phyloP scores from a whole-genome alignment of 2,797 vertebrate species.

The Myiotriccus ornatus region DNA sequence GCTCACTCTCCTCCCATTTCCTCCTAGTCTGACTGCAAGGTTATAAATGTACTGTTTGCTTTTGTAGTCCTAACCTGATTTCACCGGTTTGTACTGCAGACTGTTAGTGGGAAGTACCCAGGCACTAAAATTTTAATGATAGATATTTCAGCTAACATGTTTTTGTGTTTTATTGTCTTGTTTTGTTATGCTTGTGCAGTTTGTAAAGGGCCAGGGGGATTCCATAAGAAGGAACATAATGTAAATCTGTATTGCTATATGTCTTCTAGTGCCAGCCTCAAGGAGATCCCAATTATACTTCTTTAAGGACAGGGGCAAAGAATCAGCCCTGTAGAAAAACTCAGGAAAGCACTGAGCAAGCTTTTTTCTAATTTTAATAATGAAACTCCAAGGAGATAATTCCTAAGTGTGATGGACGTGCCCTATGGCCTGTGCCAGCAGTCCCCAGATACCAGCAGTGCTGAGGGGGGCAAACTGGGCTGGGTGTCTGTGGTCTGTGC shows the following conservation, averaged over 20 bases:
- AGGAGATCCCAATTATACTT: background rate
- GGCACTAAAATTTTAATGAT: background rate
- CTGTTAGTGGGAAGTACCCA: background rate
- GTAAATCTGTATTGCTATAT: background rate
- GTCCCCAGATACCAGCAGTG: rapidly evolving
- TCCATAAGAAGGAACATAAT: background rate
- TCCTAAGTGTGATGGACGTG: rapidly evolving
- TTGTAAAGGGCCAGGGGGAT: background rate
- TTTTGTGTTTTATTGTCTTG: background rate
- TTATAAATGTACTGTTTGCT: background rate
- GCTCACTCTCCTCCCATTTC: background rate
- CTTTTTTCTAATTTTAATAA: background rate
- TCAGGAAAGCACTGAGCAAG: background rate
- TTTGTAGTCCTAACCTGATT: background rate
- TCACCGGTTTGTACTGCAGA: background rate
- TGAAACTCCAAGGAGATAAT: background rate
- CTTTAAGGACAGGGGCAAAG: background rate
- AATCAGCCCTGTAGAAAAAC: background rate
- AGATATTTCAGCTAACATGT: background rate
- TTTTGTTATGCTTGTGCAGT: background rate
- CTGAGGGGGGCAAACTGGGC: background rate
- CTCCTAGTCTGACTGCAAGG: background rate
- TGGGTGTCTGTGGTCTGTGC: background rate
- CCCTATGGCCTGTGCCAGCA: background rate
- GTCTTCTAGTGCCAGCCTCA: background rate